These are phyloP conservation scores for Aphidius colemani DNA, from an alignment of 2,888 invertebrate genomes.

Conservation along the genomic window DNA sequence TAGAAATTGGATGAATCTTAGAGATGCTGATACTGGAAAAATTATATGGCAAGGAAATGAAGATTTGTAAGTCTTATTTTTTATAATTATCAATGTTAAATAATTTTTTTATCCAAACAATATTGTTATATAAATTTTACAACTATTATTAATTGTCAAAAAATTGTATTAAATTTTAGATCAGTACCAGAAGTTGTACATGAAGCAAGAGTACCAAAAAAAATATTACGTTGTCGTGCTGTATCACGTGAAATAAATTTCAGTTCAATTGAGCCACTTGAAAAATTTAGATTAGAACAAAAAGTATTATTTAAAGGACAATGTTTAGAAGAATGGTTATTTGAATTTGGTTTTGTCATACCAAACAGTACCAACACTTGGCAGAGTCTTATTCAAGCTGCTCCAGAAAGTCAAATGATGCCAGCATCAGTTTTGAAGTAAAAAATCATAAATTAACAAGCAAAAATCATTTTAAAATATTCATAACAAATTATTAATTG, in stretches of 20 bases:
- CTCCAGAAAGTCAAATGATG: constrained; percentile 99
- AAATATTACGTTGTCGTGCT: constrained; percentile 90
- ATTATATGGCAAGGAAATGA: constrained; percentile 97
- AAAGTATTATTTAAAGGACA: constrained; percentile 83
- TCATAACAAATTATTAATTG: background rate
- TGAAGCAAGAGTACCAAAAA: constrained; percentile 96
- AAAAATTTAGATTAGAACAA: constrained; percentile 92
- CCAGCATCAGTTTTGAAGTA: constrained; percentile 97
- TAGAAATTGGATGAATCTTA: constrained; percentile 96
- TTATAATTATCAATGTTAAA: background rate
- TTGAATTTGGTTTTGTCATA: constrained; percentile 99
- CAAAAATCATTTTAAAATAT: background rate
- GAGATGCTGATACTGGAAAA: constrained; percentile 93
- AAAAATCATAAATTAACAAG: constrained; percentile 37
- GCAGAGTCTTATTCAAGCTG: constrained; percentile 98
- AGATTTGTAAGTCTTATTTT: constrained; percentile 70
- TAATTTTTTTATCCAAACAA: too few relatives aligned
- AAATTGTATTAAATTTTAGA: constrained; percentile 39
- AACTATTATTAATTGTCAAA: too few relatives aligned
- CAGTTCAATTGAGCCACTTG: constrained; percentile 89
- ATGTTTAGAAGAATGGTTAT: constrained; percentile 98
- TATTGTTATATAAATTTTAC: too few relatives aligned
- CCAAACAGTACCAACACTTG: constrained; percentile 98
- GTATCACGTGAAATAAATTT: constrained; percentile 90
- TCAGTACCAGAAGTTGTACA: constrained; percentile 87